Evolutionary conservation across 2,797 vertebrate species (phyloP).

Genomic region (Phoxinus dragarum): DNA sequence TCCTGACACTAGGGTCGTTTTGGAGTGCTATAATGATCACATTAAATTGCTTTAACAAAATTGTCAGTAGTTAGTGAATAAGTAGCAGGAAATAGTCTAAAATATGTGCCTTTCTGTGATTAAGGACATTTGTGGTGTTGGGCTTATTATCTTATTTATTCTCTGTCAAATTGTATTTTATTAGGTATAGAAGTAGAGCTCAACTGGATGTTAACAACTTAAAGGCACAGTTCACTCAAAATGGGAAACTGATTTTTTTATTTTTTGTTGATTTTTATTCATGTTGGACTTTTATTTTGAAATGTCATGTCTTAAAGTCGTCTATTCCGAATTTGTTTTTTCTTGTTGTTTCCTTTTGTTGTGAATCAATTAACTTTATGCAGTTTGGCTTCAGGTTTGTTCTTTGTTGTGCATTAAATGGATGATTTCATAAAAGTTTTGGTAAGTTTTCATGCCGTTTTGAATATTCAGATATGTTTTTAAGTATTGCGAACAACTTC

Average conservation of each 20-base stretch:
- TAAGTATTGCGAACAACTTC: not conserved
- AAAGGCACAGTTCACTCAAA: not conserved
- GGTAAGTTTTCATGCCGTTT: not conserved
- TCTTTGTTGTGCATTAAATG: not conserved
- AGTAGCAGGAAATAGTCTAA: not conserved
- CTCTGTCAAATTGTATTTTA: not conserved
- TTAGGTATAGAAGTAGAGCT: not conserved
- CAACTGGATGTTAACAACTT: not conserved
- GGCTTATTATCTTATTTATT: not conserved
- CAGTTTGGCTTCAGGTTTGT: not conserved
- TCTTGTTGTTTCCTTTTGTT: not conserved
- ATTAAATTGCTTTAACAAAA: not conserved
- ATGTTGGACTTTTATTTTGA: conserved; percentile 1
- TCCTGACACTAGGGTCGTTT: not conserved
- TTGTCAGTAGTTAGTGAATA: not conserved
- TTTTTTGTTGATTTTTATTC: not conserved
- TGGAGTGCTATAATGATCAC: not conserved
- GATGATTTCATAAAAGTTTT: not conserved
- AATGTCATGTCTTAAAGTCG: not conserved
- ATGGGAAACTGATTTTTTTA: not conserved
- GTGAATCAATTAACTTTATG: not conserved
- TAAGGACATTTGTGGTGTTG: not conserved
- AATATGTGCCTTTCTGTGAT: not conserved
- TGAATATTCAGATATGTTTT: not conserved
- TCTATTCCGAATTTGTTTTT: not conserved